phyloP scores from a whole-genome alignment of 2,888 invertebrate genomes.

The Portevinia maculata region DNA sequence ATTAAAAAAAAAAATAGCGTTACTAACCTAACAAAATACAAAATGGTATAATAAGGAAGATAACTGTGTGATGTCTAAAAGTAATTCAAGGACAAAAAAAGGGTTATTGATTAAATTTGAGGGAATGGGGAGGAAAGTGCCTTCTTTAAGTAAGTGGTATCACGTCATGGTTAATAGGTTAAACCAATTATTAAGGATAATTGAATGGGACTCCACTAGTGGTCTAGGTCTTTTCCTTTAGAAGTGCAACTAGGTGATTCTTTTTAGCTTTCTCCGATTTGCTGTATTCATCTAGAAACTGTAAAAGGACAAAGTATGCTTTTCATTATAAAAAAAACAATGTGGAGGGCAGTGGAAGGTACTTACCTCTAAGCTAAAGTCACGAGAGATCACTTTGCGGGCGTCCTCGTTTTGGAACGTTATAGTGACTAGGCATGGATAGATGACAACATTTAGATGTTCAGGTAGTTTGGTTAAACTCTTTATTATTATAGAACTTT shows the following conservation, averaged over 20 bases:
- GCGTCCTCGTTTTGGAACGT: slow-evolving; percentile 81
- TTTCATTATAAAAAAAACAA: not conserved
- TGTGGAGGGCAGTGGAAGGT: not conserved
- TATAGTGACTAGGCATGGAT: slow-evolving; percentile 82
- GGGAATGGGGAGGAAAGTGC: slow-evolving; percentile 5
- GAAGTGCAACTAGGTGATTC: slow-evolving; percentile 80
- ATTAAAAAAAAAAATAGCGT: slow-evolving; percentile 38
- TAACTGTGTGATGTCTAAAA: slow-evolving; percentile 25
- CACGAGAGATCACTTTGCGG: slow-evolving; percentile 80
- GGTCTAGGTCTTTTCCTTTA: slow-evolving; percentile 77
- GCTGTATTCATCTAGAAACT: slow-evolving; percentile 82
- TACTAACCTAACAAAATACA: slow-evolving; percentile 63
- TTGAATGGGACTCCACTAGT: slow-evolving; percentile 8
- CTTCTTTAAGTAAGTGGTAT: slow-evolving; percentile 72
- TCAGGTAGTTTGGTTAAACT: slow-evolving; percentile 81
- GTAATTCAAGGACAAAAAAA: slow-evolving; percentile 1
- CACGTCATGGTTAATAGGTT: slow-evolving; percentile 74
- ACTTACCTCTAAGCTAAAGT: slow-evolving; percentile 82
- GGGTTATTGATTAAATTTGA: slow-evolving; percentile 3
- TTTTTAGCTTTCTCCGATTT: slow-evolving; percentile 81
- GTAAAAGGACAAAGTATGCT: slow-evolving; percentile 19
- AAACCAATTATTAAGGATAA: slow-evolving; percentile 63
- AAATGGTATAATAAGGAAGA: slow-evolving; percentile 42
- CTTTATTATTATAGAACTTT: slow-evolving; percentile 81
- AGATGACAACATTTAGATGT: slow-evolving; percentile 81